Conservation (phyloP, 2,797 vertebrate genomes). For the Leucoraja ocellata region DNA sequence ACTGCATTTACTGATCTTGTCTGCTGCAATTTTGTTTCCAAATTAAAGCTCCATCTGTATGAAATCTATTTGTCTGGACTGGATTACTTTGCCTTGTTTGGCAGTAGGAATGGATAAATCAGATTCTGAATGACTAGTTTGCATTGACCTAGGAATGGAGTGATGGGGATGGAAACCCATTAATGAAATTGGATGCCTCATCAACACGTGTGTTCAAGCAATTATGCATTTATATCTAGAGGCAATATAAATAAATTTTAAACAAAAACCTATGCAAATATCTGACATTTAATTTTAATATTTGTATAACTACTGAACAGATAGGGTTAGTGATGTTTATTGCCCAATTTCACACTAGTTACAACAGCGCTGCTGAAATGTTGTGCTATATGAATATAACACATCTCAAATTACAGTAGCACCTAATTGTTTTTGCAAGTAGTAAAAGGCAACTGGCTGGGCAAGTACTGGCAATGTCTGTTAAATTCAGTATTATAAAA, state of each 20-base stretch:
- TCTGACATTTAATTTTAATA: conserved; percentile 12
- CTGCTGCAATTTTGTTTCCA: not conserved
- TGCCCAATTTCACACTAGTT: conserved; percentile 25
- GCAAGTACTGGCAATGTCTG: conserved; percentile 34
- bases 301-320: conserved; percentile 19
- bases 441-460: conserved; percentile 35
- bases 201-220: not conserved
- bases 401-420: conserved; percentile 29
- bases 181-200: not conserved
- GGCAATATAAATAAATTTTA: conserved; percentile 17
- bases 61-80: not conserved
- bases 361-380: not conserved
- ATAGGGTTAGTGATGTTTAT: conserved; percentile 33
- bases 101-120: not conserved
- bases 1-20: conserved; percentile 29
- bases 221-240: conserved; percentile 11
- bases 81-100: not conserved
- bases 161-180: not conserved
- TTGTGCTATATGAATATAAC: conserved; percentile 33
- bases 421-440: conserved; percentile 33
- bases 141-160: not conserved
- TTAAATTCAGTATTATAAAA: conserved; percentile 35
- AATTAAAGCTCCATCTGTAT: not conserved
- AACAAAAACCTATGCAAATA: conserved; percentile 9
- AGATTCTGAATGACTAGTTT: not conserved